These are phyloP conservation scores for Phortica okadai DNA, from an alignment of 2,888 invertebrate genomes.

Conservation along the genomic window DNA sequence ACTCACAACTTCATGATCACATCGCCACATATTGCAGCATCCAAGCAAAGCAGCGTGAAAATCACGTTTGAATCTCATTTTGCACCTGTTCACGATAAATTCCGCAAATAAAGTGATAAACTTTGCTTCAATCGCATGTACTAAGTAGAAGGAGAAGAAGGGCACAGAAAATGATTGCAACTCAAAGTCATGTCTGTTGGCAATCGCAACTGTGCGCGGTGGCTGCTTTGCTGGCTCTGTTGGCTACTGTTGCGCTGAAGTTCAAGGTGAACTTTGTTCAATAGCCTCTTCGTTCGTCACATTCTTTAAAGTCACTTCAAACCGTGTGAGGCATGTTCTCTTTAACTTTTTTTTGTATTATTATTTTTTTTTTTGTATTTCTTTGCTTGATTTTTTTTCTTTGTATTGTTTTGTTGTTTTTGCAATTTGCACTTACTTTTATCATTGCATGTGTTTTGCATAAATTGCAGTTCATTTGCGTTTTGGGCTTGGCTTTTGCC, in stretches of 20 bases:
- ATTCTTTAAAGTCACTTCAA: too few relatives aligned
- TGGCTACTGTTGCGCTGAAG: slow-evolving; percentile 5
- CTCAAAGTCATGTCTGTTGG: not conserved
- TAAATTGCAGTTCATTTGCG: slow-evolving; percentile 25
- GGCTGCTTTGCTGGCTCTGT: not conserved
- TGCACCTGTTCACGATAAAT: slow-evolving; percentile 35
- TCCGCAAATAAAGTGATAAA: slow-evolving; percentile 31
- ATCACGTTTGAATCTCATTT: slow-evolving; percentile 27
- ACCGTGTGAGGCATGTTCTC: too few relatives aligned
- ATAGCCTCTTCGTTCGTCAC: not conserved
- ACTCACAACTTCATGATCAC: not conserved
- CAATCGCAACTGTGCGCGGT: not conserved
- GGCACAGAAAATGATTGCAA: not conserved
- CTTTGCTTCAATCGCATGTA: not conserved
- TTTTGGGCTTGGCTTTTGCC: slow-evolving; percentile 23
- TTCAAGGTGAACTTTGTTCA: slow-evolving; percentile 23
- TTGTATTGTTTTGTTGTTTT: not conserved
- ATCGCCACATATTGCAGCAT: not conserved
- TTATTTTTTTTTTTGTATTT: not conserved
- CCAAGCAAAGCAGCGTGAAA: not conserved
- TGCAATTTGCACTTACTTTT: not conserved
- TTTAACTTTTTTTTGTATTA: too few relatives aligned
- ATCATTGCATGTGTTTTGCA: slow-evolving; percentile 23
- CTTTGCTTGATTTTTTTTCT: not conserved
- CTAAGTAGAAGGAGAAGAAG: not conserved